Base-by-base conservation (phyloP, 92 coral and sea anemone genomes). In the Nematostella vectensis region DNA sequence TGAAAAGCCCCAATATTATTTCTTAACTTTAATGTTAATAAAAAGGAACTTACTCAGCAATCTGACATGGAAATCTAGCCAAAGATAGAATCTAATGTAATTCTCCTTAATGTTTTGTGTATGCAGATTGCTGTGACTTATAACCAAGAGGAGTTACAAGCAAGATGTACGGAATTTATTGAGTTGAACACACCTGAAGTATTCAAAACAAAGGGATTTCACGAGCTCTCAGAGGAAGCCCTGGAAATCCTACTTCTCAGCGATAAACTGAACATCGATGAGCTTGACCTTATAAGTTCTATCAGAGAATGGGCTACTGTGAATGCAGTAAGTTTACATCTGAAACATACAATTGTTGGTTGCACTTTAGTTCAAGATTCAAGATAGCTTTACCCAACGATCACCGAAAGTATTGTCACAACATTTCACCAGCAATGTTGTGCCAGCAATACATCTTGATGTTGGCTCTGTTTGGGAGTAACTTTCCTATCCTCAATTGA, bases 301-400 rank as follows among this genome's bases (percentile, higher is more conserved):
- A 82, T 91, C 38, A 81, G 95, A 61, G 98, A 87, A 63, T 91
- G 98, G 98, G 96, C 98, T 15, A 86, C 98, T 48, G 95, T 91
- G 4, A 91, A 91, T 51, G 83, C 98, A 47, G 98, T 91, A 77
- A 62, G 88, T 29, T 23, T 0, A 3, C 9, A n/a, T n/a, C n/a
- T n/a, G n/a, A n/a, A n/a, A n/a, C n/a, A n/a, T n/a, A n/a, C n/a
- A n/a, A n/a, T n/a, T n/a, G n/a, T n/a, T n/a, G n/a, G n/a, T n/a
- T n/a, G n/a, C n/a, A n/a, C n/a, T n/a, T n/a, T n/a, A n/a, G n/a
- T n/a, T n/a, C n/a, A n/a, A n/a, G n/a, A n/a, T n/a, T n/a, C n/a
- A n/a, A n/a, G n/a, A n/a, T n/a, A n/a, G n/a, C n/a, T n/a, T n/a
- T n/a, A n/a, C n/a, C n/a, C n/a, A n/a, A n/a, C n/a, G n/a, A n/a